Percentiles rank a stretch among this genome's conserved stretches.
phyloP scores from a whole-genome alignment of 92 coral and sea anemone genomes.

The Paramuricea clavata region DNA sequence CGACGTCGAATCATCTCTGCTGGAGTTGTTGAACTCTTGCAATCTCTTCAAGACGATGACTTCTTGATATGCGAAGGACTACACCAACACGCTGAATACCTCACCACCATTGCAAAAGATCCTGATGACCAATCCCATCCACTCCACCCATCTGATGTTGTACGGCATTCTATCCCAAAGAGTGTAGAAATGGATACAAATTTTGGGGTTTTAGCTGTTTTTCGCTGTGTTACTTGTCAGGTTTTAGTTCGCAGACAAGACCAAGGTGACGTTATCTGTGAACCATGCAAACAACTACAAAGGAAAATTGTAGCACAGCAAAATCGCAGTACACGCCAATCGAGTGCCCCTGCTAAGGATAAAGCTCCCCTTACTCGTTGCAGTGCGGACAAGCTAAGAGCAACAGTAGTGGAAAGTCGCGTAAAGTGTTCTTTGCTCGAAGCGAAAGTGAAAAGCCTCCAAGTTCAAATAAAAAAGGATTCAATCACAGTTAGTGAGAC shows the following conservation, averaged over 20 bases:
- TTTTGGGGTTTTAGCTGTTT: not conserved
- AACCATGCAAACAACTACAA: too few species aligned
- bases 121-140: not conserved
- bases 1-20: not conserved
- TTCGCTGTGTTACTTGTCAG: too few species aligned
- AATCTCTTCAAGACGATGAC: not conserved
- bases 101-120: not conserved
- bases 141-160: not conserved
- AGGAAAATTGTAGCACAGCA: too few species aligned
- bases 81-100: not conserved
- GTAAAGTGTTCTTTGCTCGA: not conserved
- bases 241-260: too few species aligned
- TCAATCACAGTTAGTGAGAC: not conserved
- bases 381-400: slow-evolving; percentile 1
- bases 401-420: not conserved
- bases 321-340: too few species aligned
- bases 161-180: not conserved
- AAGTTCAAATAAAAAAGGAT: not conserved
- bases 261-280: too few species aligned
- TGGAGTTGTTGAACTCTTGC: not conserved
- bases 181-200: not conserved
- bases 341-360: slow-evolving; percentile 1
- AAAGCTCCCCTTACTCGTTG: not conserved
- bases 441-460: not conserved
- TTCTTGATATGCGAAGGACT: not conserved